Evolutionary conservation across 2,797 vertebrate genomes (phyloP).

Genomic region (Echeneis naucrates): DNA sequence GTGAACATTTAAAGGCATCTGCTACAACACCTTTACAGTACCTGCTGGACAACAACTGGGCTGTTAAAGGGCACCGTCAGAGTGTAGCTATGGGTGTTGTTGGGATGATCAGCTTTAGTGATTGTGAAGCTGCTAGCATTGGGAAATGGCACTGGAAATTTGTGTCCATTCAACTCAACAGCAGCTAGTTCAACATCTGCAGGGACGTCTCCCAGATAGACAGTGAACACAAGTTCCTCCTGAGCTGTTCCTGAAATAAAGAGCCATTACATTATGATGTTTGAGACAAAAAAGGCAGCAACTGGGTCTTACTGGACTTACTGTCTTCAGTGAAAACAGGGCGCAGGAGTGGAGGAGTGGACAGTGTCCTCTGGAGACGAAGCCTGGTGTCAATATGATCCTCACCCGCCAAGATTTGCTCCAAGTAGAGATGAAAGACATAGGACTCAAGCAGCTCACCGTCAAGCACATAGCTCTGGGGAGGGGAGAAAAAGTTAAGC

Average conservation of each 20-base stretch:
- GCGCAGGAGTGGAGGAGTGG: constrained; percentile 54
- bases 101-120: constrained; percentile 59
- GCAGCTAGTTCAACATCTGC: constrained; percentile 77
- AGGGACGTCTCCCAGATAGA: constrained; percentile 82
- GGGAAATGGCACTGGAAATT: constrained; percentile 43
- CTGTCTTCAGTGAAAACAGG: constrained; percentile 9
- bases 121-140: constrained; percentile 55
- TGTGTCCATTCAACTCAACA: constrained; percentile 75
- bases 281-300: not conserved
- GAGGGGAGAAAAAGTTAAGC: too few species aligned
- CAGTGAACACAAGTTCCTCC: constrained; percentile 69
- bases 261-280: not conserved
- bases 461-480: constrained; percentile 48
- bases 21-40: constrained; percentile 1
- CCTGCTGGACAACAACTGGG: constrained; percentile 58
- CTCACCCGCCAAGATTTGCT: constrained; percentile 60
- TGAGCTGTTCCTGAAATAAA: constrained; percentile 2
- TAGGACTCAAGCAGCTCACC: constrained; percentile 62
- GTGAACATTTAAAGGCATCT: not conserved
- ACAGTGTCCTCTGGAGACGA: constrained; percentile 43
- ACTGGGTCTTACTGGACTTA: too few species aligned
- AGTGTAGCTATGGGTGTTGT: constrained; percentile 77
- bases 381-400: constrained; percentile 42
- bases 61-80: constrained; percentile 82
- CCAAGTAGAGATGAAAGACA: constrained; percentile 59